These are phyloP conservation scores for Leptothorax acervorum DNA, from an alignment of 2,888 invertebrate species.

Conservation along the genomic window DNA sequence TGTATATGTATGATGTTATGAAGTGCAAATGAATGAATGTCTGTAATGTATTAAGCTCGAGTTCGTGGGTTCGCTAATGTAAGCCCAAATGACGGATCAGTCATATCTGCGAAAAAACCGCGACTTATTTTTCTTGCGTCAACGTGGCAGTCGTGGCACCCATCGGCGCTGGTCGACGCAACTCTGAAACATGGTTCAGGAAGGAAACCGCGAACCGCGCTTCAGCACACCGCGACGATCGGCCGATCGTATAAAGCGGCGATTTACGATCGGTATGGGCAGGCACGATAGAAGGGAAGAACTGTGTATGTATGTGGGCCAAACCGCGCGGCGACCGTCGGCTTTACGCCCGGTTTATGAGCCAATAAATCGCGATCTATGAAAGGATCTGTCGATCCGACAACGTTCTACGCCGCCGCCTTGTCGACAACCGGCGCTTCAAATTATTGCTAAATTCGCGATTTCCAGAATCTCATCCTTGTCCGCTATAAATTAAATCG, in stretches of 20 bases:
- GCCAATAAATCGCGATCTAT: slow-evolving; percentile 81
- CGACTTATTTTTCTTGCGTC: slow-evolving; percentile 9
- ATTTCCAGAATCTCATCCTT: slow-evolving; percentile 4
- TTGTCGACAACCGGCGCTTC: slow-evolving; percentile 17
- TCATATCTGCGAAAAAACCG: not conserved
- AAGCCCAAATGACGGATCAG: not conserved
- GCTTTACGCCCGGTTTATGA: slow-evolving; percentile 80
- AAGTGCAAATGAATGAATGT: not conserved
- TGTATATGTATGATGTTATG: not conserved
- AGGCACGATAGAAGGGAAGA: slow-evolving; percentile 61
- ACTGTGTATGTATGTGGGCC: slow-evolving; percentile 80
- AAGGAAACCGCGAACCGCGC: slow-evolving; percentile 81
- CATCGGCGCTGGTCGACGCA: slow-evolving; percentile 61
- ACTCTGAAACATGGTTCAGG: slow-evolving; percentile 74
- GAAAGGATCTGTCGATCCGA: slow-evolving; percentile 76
- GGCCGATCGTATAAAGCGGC: slow-evolving; percentile 76
- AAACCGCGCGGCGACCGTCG: slow-evolving; percentile 73
- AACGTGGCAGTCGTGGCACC: slow-evolving; percentile 56
- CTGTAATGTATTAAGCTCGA: not conserved
- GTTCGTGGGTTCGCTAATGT: not conserved
- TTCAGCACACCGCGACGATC: slow-evolving; percentile 43
- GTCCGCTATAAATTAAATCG: not conserved
- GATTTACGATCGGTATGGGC: slow-evolving; percentile 77
- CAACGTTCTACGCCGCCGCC: slow-evolving; percentile 46
- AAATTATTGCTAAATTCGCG: slow-evolving; percentile 39